Base-by-base conservation (phyloP, 1,140 invertebrate species). In the Brachionus rubens region DNA sequence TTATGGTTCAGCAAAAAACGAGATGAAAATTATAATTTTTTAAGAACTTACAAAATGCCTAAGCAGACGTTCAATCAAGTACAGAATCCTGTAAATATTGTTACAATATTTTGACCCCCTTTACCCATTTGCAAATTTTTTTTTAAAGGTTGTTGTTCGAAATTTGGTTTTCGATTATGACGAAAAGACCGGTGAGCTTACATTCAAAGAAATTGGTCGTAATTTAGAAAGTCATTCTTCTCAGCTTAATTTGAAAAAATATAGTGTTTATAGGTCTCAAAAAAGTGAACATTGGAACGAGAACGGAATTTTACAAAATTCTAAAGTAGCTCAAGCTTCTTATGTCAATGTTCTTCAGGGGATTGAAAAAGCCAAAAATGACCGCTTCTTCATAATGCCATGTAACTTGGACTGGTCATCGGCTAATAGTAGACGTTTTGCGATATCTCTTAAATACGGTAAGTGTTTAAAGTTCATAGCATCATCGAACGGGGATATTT, bases 271-370 rank as follows among this genome's bases (percentile, higher is more conserved):
- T 40, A 72, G 40, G 30, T 33, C 26, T 6, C 30, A 40, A 5
- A 50, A 72, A 72, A 43, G 30, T 43, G 36, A 65, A 14, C 46
- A 54, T 7, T 72, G 68, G 68, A 72, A 0, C 6, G 68, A 72
- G 9, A 52, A 72, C 30, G 46, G 68, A 36, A 41, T 72, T 12
- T 33, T 72, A 33, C 30, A 72, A 26, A 72, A 72, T 40, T 21
- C 30, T 2, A 72, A 41, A 72, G 40, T 72, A 30, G 68, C 16
- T 5, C 46, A 72, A 50, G 46, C 36, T 0, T 50, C 43, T 16
- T 72, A 72, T 26, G 68, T 50, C 3, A 72, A 72, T 48, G 68
- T 54, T 33, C 46, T 72, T n/a, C 68, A 72, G 50, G 68, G 68
- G 19, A 72, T 72, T 4, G 46, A 72, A 72, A 72, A 72, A 30